A percentile compares a stretch with the other conserved stretches of the same genome.
These are phyloP conservation scores for Neosilurus mollespiculum DNA, from an alignment of 2,797 vertebrate genomes.

Conservation along the genomic window DNA sequence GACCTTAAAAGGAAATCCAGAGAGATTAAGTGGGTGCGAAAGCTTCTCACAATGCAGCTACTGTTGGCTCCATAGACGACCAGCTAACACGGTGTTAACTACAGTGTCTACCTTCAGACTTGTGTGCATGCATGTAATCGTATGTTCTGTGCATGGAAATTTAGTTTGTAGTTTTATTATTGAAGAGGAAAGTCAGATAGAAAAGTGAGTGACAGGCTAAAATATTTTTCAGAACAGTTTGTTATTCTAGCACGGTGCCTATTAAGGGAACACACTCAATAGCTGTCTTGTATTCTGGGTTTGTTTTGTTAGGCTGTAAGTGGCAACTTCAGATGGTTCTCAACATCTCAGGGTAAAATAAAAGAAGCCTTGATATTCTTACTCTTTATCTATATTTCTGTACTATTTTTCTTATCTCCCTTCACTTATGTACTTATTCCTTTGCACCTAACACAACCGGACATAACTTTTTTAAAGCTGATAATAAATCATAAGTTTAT, in stretches of 20 bases:
- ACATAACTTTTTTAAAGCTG: neutral
- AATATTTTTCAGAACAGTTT: neutral
- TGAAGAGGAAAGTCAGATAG: neutral
- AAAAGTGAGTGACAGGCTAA: neutral
- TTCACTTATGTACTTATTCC: neutral
- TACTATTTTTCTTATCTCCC: neutral
- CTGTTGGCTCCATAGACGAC: constrained; percentile 3
- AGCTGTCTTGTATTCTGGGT: neutral
- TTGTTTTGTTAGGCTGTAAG: constrained; percentile 8
- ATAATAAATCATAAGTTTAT: neutral
- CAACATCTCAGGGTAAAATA: neutral
- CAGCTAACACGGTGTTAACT: neutral
- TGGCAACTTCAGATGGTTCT: constrained; percentile 1
- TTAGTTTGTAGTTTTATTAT: neutral
- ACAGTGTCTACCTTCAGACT: neutral
- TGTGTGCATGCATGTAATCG: neutral
- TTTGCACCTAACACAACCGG: neutral
- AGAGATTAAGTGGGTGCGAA: constrained; percentile 1
- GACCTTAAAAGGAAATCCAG: constrained; percentile 39
- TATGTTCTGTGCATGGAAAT: neutral
- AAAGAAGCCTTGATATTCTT: neutral
- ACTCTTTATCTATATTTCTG: neutral
- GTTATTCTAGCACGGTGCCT: neutral
- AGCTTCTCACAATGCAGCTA: neutral
- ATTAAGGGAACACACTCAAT: neutral